phyloP scores from a whole-genome alignment of 2,797 vertebrate species.

The Vireo griseus region DNA sequence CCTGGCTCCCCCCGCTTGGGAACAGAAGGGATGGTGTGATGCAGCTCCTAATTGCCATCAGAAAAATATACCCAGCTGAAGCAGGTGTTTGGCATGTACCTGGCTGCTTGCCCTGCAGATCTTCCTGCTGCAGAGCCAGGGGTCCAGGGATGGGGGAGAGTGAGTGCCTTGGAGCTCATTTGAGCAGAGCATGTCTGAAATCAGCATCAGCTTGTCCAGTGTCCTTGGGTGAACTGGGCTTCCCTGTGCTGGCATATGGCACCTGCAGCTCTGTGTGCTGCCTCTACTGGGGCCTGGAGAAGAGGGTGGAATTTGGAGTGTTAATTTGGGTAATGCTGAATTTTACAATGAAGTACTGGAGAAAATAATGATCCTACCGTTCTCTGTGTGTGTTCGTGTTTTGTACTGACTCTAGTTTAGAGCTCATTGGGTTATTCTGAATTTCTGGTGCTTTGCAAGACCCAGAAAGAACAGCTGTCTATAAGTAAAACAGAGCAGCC shows the following conservation, averaged over 20 bases:
- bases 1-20: neutral
- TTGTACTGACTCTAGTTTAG: neutral
- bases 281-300: neutral
- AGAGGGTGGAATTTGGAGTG: neutral
- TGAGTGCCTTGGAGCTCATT: neutral
- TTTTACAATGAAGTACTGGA: neutral
- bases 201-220: neutral
- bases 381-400: rapidly evolving
- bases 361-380: neutral
- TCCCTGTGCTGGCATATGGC: neutral
- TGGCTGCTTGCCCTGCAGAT: neutral
- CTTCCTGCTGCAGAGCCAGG: neutral
- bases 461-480: neutral
- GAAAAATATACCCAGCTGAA: neutral
- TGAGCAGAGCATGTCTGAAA: neutral
- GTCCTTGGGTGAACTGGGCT: neutral
- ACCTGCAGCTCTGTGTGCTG: neutral
- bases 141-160: too few relatives aligned
- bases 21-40: neutral
- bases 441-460: neutral
- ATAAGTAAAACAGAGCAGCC: neutral
- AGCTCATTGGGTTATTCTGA: neutral
- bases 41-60: neutral
- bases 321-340: neutral
- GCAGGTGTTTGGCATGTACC: neutral